These are phyloP conservation scores for Lysandra coridon DNA, from an alignment of 2,888 invertebrate species.

Conservation along the genomic window DNA sequence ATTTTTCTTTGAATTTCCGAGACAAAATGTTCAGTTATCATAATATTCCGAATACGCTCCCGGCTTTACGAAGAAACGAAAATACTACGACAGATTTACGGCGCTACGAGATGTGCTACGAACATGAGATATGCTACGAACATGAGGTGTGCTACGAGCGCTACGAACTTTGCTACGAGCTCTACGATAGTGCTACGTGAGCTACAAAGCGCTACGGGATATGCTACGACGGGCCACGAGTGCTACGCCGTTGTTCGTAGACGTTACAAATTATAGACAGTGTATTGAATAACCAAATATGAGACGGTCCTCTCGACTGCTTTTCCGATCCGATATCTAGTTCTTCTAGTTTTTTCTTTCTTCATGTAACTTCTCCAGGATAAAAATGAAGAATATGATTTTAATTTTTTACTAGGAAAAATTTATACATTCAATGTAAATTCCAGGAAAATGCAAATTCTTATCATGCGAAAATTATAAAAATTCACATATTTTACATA, in stretches of 20 bases:
- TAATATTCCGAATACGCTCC: neutral
- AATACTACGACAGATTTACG: neutral
- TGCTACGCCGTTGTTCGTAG: neutral
- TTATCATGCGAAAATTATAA: no score
- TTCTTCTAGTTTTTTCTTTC: no score
- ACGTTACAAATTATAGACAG: neutral
- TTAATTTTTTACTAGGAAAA: no score
- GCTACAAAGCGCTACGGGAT: neutral
- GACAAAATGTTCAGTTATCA: constrained; percentile 6
- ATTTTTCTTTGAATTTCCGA: neutral
- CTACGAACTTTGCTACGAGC: neutral
- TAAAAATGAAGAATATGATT: no score
- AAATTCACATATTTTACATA: no score
- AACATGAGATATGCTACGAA: neutral
- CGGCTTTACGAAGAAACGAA: neutral
- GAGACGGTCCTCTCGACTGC: neutral
- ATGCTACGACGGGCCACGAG: neutral
- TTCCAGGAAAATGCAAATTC: no score
- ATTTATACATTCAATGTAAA: no score
- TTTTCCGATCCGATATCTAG: no score
- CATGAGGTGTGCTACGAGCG: neutral
- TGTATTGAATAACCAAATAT: neutral
- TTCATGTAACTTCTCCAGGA: no score
- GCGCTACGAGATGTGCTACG: neutral
- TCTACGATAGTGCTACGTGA: neutral